These are phyloP conservation scores for Fissipunctia ypsillon DNA, from an alignment of 2,888 invertebrate species.

Conservation along the genomic window DNA sequence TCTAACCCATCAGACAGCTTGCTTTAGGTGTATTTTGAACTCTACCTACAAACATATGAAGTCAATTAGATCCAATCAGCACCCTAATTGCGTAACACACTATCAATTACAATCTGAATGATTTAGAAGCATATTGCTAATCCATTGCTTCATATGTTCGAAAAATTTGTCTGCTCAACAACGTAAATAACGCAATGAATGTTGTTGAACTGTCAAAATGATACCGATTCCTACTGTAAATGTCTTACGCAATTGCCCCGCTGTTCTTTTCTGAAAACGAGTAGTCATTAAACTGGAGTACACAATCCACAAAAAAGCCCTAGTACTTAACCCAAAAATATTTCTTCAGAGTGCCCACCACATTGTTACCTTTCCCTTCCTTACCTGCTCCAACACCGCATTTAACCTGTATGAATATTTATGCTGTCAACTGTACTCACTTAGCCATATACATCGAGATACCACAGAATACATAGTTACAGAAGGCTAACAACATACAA, in stretches of 20 bases:
- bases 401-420: conserved; percentile 62
- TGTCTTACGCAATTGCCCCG: no score
- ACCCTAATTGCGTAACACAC: no score
- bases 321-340: conserved; percentile 16
- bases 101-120: no score
- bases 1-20: no score
- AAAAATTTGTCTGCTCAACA: no score
- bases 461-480: neutral
- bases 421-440: conserved; percentile 52
- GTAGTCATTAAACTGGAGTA: neutral
- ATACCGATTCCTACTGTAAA: no score
- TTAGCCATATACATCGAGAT: conserved; percentile 16
- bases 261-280: neutral
- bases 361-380: conserved; percentile 36
- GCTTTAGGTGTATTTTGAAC: neutral
- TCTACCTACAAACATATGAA: neutral
- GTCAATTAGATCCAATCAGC: neutral
- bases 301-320: conserved; percentile 14
- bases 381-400: conserved; percentile 41
- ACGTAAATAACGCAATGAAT: no score
- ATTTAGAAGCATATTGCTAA: no score
- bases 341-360: conserved; percentile 16
- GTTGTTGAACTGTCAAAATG: no score
- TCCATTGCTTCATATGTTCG: no score
- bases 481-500: conserved; percentile 1